Percentiles rank a stretch among this genome's conserved stretches.
phyloP scores from a whole-genome alignment of 53 echinoderm and acorn worm genomes.

The Zoroaster sp. region DNA sequence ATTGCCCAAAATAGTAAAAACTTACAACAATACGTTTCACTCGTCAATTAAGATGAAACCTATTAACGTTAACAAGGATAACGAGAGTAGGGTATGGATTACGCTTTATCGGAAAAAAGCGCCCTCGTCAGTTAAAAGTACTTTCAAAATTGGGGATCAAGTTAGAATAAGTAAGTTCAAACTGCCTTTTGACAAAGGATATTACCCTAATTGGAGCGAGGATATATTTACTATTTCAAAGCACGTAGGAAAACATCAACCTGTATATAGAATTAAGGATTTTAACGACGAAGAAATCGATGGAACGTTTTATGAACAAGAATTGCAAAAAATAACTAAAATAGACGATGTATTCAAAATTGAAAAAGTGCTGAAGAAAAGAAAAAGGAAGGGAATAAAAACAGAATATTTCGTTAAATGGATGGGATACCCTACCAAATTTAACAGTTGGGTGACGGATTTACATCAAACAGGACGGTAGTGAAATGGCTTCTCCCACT shows the following conservation, averaged over 20 bases:
- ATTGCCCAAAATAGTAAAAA: conserved; percentile 22
- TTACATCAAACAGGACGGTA: background rate
- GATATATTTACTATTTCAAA: conserved; percentile 55
- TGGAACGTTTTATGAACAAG: conserved; percentile 63
- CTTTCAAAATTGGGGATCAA: background rate
- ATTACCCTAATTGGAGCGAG: background rate
- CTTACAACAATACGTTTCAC: conserved; percentile 53
- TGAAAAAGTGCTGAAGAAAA: conserved; percentile 45
- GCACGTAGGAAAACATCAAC: background rate
- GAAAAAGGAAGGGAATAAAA: conserved; percentile 21
- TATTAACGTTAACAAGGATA: background rate
- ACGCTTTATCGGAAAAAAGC: background rate
- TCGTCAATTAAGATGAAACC: conserved; percentile 55
- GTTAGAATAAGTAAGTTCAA: background rate
- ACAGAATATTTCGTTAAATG: conserved; percentile 69
- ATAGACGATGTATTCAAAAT: conserved; percentile 6
- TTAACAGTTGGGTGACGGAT: background rate
- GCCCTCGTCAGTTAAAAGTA: background rate
- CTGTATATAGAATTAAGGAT: conserved; percentile 56
- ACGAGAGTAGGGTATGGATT: background rate
- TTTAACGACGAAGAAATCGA: conserved; percentile 39
- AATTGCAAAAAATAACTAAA: conserved; percentile 58
- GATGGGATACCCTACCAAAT: background rate
- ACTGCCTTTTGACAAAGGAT: background rate
- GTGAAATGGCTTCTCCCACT: background rate